Evolutionary conservation across 2,797 vertebrate species (phyloP), one percentile per base, ranked within the genome.

Genomic region (Pseudomugil tenellus): DNA sequence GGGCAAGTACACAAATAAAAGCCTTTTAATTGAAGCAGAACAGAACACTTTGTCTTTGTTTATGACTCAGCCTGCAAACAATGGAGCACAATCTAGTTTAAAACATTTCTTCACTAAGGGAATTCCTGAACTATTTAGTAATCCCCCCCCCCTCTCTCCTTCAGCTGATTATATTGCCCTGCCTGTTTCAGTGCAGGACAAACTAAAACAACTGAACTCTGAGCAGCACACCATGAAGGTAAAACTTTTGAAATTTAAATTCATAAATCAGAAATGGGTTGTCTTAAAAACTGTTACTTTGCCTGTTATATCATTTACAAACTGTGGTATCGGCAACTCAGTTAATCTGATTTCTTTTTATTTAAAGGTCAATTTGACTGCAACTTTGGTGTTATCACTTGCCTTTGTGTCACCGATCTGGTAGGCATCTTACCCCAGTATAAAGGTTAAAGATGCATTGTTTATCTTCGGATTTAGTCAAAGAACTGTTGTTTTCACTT

Each of bases 151-250:
- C 37, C 49, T 16, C 23, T 54, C 63, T 51, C 34, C 32, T 16
- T 7, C 37, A 9, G 23, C 43, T 29, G 43, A 35, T 49, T 84
- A 90, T 82, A 91, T 74, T 32, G 78, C 55, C 51, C 26, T 0
- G 48, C 25, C 16, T 3, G 4, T 35, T 51, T 6, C 13, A 48
- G 64, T 12, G 28, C 39, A 32, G 57, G 29, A 59, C 6, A 31
- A 80, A 77, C 80, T 4, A 8, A 57, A 39, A 65, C 32, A 9
- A 31, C 31, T 0, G 26, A 32, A 67, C 68, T 67, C 46, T 67
- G 58, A 56, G 54, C 41, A 39, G 31, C 26, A 29, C 70, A 88
- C 28, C 80, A 92, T 91, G 85, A 92, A 90, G 92, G 91, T 94
- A 82, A 88, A 16, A 21, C 3, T 12, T 5, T 25, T 21, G 13